Evolutionary conservation across 1,140 invertebrate genomes (phyloP), one percentile per base, ranked within the genome.

Genomic region (Drosophila arizonae): DNA sequence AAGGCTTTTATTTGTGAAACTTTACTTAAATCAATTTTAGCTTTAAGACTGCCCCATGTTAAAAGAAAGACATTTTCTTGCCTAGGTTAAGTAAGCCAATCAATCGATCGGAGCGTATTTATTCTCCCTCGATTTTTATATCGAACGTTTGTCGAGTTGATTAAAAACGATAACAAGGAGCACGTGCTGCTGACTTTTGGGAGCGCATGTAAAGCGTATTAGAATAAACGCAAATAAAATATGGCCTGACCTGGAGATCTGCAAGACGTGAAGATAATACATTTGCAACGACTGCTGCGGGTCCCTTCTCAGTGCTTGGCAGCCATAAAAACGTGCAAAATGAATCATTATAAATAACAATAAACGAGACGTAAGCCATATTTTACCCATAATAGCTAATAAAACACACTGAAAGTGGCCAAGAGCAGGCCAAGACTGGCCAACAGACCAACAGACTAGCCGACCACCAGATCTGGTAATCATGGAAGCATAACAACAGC

Each of bases 281-380:
- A 81, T 77, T 77, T 60, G 67, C 65, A 75, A 52, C 63, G 74
- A 28, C 52, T 46, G 56, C 15, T 56, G 33, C 60, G 62, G 57
- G 56, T 62, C 73, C 80, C 77, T 70, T 66, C 45, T 74, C 72
- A 74, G 54, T 72, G 60, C 79, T 54, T 66, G 76, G 65, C 77
- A 85, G 72, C 81, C 81, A 86, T 85, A 86, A 85, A 86, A 86
- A 50, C 48, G 21, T 81, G 81, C 75, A 81, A 85, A 85, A 85
- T 81, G 81, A 81, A 85, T 81, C 81, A 86, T 86, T 86, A 85
- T 85, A 85, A 85, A 85, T 85, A 85, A 85, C 81, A 85, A 85
- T 85, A 85, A 85, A 86, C 77, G 77, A 79, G 74, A 85, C 81
- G 81, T 85, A 86, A 73, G 81, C 82, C 81, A 86, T 86, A 86